These are phyloP conservation scores for Pelodytes ibericus DNA, from an alignment of 2,797 vertebrate genomes.

Conservation along the genomic window DNA sequence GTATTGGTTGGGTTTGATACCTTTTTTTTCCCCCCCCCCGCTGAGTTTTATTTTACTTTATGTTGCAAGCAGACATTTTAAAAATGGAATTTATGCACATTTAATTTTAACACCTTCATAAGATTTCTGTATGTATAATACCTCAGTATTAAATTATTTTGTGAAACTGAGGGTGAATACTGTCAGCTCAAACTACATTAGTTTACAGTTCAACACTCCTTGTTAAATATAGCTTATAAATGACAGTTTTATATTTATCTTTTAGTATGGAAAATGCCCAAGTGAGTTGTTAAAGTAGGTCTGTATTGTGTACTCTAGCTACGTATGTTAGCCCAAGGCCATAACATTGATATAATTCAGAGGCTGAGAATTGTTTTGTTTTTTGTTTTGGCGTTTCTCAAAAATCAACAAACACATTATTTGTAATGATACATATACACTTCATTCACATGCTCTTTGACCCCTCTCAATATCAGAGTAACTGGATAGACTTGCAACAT, in stretches of 20 bases:
- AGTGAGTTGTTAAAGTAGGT: slow-evolving; percentile 62
- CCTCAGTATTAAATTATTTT: slow-evolving; percentile 70
- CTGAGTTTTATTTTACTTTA: too few relatives aligned
- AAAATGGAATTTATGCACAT: slow-evolving; percentile 61
- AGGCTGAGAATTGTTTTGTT: neutral
- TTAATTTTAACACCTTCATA: slow-evolving; percentile 72
- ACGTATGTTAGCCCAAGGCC: slow-evolving; percentile 66
- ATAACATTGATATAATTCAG: neutral
- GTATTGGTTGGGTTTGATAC: slow-evolving; percentile 38
- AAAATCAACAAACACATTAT: neutral
- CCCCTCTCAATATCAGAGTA: too few relatives aligned
- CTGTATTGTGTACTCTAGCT: slow-evolving; percentile 55
- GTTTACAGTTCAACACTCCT: slow-evolving; percentile 78
- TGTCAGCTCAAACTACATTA: slow-evolving; percentile 76
- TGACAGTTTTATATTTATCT: slow-evolving; percentile 79
- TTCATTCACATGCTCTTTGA: slow-evolving; percentile 64
- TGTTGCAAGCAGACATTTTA: slow-evolving; percentile 68
- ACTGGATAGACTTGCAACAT: slow-evolving; percentile 64
- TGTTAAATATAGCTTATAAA: slow-evolving; percentile 76
- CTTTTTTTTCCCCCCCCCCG: slow-evolving; percentile 56
- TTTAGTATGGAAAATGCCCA: slow-evolving; percentile 70
- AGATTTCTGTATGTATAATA: slow-evolving; percentile 69
- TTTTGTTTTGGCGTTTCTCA: too few relatives aligned
- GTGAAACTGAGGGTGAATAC: slow-evolving; percentile 72
- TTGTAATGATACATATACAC: slow-evolving; percentile 70